phyloP scores from a whole-genome alignment of 2,113 vertebrate genomes.

The Archilochus colubris region DNA sequence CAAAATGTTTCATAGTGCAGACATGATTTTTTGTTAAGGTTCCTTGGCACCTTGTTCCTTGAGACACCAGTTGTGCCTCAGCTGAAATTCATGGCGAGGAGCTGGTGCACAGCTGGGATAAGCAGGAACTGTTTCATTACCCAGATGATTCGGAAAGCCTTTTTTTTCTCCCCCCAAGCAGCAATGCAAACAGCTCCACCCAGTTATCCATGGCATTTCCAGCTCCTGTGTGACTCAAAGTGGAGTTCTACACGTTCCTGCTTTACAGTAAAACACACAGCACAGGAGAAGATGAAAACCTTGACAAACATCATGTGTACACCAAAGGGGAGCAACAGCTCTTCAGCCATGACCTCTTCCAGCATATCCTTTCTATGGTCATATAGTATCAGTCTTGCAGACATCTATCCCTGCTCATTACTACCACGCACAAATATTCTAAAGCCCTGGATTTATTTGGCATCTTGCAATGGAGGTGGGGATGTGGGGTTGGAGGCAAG shows the following conservation, averaged over 20 bases:
- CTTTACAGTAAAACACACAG: neutral
- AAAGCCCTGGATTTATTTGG: neutral
- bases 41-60: neutral
- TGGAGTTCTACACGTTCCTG: neutral
- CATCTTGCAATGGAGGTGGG: neutral
- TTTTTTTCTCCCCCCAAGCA: neutral
- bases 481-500: neutral
- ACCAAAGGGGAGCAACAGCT: neutral
- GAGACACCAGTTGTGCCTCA: rapidly evolving
- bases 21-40: neutral
- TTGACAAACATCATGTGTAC: neutral
- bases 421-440: neutral
- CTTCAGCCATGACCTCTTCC: neutral
- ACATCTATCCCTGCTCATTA: neutral
- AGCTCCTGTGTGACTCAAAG: neutral
- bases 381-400: neutral
- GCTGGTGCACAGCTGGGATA: neutral
- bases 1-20: neutral
- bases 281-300: neutral
- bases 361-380: neutral
- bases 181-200: neutral
- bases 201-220: rapidly evolving
- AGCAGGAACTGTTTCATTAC: neutral
- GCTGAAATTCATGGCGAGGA: neutral
- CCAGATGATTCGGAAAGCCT: neutral